Evolutionary conservation across 2,797 vertebrate species (phyloP).

Genomic region (Coluber constrictor): DNA sequence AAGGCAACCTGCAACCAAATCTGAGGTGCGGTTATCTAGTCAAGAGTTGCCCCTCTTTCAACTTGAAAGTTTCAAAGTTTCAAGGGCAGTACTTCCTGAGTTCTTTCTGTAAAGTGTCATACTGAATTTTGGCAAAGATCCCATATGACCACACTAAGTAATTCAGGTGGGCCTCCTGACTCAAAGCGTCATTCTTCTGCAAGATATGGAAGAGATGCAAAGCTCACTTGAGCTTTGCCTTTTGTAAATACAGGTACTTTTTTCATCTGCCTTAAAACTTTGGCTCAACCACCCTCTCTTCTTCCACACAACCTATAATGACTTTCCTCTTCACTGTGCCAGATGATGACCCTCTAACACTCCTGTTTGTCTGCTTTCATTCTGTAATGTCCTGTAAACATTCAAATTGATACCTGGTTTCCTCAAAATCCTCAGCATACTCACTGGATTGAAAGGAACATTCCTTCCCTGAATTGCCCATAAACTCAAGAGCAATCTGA

Average conservation of each 20-base stretch:
- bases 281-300: neutral
- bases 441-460: neutral
- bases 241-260: neutral
- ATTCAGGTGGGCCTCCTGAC: neutral
- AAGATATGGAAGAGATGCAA: neutral
- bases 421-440: neutral
- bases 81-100: neutral
- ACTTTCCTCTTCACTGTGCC: neutral
- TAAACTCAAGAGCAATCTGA: neutral
- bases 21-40: neutral
- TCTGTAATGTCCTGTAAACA: neutral
- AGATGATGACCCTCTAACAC: neutral
- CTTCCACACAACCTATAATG: neutral
- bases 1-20: neutral
- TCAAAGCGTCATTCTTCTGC: neutral
- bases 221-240: neutral
- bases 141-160: neutral
- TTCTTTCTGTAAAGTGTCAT: neutral
- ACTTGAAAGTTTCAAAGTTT: no score
- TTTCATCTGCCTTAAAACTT: neutral
- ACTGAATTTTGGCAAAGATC: neutral
- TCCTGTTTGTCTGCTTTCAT: neutral
- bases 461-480: neutral
- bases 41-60: neutral
- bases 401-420: neutral